Evolutionary conservation across 2,113 vertebrate species (phyloP).

Genomic region (Nicator chloris): DNA sequence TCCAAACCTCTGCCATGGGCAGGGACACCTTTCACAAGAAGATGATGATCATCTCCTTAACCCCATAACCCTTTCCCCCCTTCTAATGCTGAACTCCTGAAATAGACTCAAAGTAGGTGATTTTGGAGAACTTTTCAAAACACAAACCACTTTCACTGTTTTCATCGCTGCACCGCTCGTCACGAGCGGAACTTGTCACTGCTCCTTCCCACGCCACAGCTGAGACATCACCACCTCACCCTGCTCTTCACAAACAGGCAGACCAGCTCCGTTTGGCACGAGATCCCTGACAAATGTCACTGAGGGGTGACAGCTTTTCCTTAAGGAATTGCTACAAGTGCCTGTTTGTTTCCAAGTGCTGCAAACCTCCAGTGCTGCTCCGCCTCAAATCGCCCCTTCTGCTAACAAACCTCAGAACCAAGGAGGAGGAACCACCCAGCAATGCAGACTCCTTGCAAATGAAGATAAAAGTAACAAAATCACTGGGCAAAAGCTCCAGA

Average conservation of each 20-base stretch:
- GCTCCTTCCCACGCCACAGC: background rate
- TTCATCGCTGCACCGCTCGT: background rate
- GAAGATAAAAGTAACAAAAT: background rate
- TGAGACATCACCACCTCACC: background rate
- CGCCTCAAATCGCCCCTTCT: fast-evolving
- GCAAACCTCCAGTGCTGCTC: background rate
- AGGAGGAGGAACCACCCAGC: background rate
- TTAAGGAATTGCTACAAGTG: background rate
- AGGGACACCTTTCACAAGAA: background rate
- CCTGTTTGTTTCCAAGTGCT: background rate
- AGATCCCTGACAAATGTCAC: background rate
- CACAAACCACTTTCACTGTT: background rate
- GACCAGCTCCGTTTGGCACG: background rate
- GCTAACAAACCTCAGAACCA: background rate
- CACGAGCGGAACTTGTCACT: background rate
- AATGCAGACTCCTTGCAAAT: background rate
- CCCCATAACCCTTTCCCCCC: background rate
- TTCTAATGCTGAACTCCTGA: background rate
- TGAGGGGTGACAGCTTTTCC: background rate
- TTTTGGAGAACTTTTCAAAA: background rate
- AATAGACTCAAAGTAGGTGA: fast-evolving
- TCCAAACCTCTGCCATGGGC: background rate
- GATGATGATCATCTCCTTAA: background rate
- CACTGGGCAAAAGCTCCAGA: background rate
- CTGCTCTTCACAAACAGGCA: background rate